A percentile compares a stretch with the other conserved stretches of the same genome.
Conservation (phyloP, 1,140 invertebrate species). For the Atta cephalotes region DNA sequence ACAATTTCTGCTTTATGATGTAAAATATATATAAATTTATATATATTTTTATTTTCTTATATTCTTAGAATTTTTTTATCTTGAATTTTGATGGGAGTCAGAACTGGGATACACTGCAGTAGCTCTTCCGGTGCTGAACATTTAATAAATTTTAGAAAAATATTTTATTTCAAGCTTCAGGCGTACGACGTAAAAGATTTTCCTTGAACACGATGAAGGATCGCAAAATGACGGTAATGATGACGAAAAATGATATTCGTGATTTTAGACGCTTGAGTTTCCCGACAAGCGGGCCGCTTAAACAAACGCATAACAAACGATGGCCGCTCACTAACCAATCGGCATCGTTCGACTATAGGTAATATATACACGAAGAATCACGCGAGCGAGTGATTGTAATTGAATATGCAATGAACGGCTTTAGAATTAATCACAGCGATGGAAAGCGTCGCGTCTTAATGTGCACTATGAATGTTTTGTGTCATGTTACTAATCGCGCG, state of each 20-base stretch:
- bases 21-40: neutral
- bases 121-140: neutral
- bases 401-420: slow-evolving; percentile 50
- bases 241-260: slow-evolving; percentile 75
- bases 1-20: neutral
- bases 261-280: slow-evolving; percentile 86
- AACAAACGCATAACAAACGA: slow-evolving; percentile 84
- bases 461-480: slow-evolving; percentile 71
- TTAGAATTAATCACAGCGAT: slow-evolving; percentile 53
- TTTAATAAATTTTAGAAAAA: slow-evolving; percentile 6
- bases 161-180: neutral
- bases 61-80: neutral
- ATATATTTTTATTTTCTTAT: neutral
- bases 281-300: slow-evolving; percentile 84
- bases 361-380: slow-evolving; percentile 74
- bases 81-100: neutral
- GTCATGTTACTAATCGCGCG: slow-evolving; percentile 72
- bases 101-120: neutral
- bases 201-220: slow-evolving; percentile 13
- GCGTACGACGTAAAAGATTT: neutral
- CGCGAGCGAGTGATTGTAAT: slow-evolving; percentile 39
- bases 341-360: slow-evolving; percentile 85
- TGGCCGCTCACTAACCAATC: slow-evolving; percentile 85
- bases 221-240: slow-evolving; percentile 53
- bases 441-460: slow-evolving; percentile 41